A percentile compares a stretch with the other conserved stretches of the same genome.
Evolutionary conservation across 2,888 invertebrate species (phyloP).

Genomic region (Tipula vernalis): DNA sequence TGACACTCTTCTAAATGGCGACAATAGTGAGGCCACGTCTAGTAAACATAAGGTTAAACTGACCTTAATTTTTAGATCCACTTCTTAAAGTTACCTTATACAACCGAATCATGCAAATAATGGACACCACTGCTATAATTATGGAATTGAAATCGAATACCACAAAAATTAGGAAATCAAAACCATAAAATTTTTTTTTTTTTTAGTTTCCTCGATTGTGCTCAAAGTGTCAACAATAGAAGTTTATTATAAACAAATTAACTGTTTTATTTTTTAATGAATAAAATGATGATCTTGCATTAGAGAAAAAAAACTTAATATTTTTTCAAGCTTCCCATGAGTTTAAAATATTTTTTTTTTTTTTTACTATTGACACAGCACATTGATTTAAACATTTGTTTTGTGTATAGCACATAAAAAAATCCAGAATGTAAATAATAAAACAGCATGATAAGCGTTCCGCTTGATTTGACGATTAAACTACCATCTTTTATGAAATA

Average conservation of each 20-base stretch:
- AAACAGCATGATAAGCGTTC: background rate
- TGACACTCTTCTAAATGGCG: no score
- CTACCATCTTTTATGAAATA: background rate
- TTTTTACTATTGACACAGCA: background rate
- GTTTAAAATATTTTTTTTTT: background rate
- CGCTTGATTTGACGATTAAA: background rate
- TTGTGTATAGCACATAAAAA: background rate
- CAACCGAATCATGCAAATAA: no score
- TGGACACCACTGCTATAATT: no score
- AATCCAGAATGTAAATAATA: background rate
- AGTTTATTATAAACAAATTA: background rate
- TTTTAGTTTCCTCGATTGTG: background rate
- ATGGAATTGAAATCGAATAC: no score
- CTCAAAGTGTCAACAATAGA: background rate
- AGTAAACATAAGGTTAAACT: no score
- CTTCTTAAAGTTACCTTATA: no score
- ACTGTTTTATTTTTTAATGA: background rate
- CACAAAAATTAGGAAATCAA: no score
- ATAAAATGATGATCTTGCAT: background rate
- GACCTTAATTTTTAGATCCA: no score
- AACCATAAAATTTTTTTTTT: no score
- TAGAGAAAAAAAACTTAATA: background rate
- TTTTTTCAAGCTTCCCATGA: background rate
- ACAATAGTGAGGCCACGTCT: no score
- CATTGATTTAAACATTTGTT: background rate